Evolutionary conservation across 1,140 invertebrate genomes (phyloP), one percentile per base, ranked within the genome.

Genomic region (Chymomyza costata): DNA sequence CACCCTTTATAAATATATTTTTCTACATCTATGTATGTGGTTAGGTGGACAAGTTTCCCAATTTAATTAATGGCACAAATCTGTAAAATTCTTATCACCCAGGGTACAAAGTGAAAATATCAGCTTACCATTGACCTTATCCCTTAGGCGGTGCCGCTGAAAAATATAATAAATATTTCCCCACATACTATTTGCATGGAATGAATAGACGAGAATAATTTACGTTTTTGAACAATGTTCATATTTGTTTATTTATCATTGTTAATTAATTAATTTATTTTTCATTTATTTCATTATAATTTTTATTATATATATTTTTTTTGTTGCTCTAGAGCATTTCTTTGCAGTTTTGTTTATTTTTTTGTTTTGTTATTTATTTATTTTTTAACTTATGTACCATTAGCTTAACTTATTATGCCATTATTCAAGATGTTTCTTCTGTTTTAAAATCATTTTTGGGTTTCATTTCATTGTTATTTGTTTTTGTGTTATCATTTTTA

Each of bases 181-280:
- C n/a, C n/a, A n/a, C n/a, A n/a, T n/a, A n/a, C n/a, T n/a, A n/a
- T n/a, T n/a, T n/a, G n/a, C n/a, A n/a, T n/a, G n/a, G n/a, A n/a
- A n/a, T n/a, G n/a, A n/a, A n/a, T n/a, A n/a, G n/a, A n/a, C n/a
- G n/a, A n/a, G n/a, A n/a, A n/a, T n/a, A n/a, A n/a, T 32, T 11
- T 78, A 51, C 73, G 57, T 82, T 67, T 82, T 82, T 82, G 78
- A 82, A 82, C 78, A 82, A 82, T 82, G 78, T 82, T 82, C 78
- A 78, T 82, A 82, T 82, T 82, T 70, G 66, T 78, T 82, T 82
- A 82, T 60, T 82, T 82, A 82, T 81, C 65, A 76, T 70, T 82
- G 78, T 76, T 73, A 76, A 76, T 82, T 82, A 78, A 78, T 83
- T 82, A 82, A 82, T 81, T 74, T 82, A 82, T 65, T 82, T 78